A percentile compares a stretch with the other conserved stretches of the same genome.
Conservation (phyloP, 2,797 vertebrate genomes). For the Rhodeus uyekii region DNA sequence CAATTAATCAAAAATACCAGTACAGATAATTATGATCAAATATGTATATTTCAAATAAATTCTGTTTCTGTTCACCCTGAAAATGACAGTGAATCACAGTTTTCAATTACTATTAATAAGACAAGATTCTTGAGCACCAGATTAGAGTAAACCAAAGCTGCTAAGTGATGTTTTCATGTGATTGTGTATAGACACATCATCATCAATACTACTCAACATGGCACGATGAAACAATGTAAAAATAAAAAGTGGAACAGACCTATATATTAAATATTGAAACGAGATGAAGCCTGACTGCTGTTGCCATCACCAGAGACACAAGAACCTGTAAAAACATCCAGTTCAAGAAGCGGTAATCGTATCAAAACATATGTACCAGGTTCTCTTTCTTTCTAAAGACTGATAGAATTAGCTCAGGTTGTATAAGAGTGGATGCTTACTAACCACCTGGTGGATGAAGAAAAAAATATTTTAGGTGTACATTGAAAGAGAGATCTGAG, state of each 20-base stretch:
- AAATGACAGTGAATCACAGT: too few relatives aligned
- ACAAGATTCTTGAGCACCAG: too few relatives aligned
- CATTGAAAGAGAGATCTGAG: neutral
- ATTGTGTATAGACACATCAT: too few relatives aligned
- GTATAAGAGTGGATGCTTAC: neutral
- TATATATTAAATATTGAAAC: neutral
- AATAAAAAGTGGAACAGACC: neutral
- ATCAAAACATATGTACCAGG: neutral
- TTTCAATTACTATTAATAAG: too few relatives aligned
- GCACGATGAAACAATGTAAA: neutral
- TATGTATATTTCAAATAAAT: too few relatives aligned
- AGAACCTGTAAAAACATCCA: neutral
- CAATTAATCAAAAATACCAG: too few relatives aligned
- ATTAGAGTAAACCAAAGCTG: too few relatives aligned
- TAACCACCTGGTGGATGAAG: neutral
- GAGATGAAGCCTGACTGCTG: neutral
- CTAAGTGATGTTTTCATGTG: too few relatives aligned
- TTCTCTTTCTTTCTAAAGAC: neutral
- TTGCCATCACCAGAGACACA: neutral
- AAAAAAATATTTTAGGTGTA: neutral
- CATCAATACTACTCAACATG: neutral
- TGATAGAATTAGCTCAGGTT: neutral
- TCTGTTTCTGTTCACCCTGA: too few relatives aligned
- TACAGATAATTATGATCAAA: too few relatives aligned
- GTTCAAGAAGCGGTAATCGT: neutral